Evolutionary conservation across 2,113 vertebrate species (phyloP).

Genomic region (Alligator mississippiensis): DNA sequence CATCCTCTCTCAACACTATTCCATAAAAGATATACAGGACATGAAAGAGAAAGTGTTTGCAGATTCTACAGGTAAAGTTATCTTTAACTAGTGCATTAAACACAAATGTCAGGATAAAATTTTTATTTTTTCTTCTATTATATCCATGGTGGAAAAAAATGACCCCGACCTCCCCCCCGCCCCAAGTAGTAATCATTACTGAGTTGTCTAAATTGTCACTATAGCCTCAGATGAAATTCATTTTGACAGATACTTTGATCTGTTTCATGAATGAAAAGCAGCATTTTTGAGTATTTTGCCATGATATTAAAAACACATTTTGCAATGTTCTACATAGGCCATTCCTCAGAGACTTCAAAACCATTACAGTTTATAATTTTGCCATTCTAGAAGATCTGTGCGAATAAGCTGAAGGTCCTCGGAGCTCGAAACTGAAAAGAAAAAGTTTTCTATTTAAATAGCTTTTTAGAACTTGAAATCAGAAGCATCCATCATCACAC

Average conservation of each 20-base stretch:
- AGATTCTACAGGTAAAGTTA: background rate
- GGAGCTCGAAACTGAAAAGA: background rate
- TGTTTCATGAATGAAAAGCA: background rate
- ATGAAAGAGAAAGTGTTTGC: background rate
- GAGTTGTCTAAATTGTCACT: background rate
- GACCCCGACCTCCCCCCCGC: no score
- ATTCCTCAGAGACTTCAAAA: conserved; percentile 30
- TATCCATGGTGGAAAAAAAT: background rate
- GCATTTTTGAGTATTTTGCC: background rate
- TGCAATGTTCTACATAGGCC: background rate
- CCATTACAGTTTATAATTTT: conserved; percentile 18
- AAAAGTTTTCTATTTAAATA: background rate
- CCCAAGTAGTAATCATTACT: background rate
- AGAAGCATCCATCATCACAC: background rate
- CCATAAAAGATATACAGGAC: background rate
- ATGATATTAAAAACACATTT: background rate
- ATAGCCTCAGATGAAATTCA: background rate
- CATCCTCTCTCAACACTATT: background rate
- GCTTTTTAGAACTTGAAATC: conserved; percentile 23
- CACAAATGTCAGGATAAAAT: background rate
- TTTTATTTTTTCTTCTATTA: background rate
- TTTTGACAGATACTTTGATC: background rate
- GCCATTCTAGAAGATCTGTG: background rate
- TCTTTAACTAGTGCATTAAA: background rate
- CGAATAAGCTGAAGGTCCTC: background rate